Evolutionary conservation across 2,113 vertebrate species (phyloP).

Genomic region (Rhegmatorhina hoffmannsi): DNA sequence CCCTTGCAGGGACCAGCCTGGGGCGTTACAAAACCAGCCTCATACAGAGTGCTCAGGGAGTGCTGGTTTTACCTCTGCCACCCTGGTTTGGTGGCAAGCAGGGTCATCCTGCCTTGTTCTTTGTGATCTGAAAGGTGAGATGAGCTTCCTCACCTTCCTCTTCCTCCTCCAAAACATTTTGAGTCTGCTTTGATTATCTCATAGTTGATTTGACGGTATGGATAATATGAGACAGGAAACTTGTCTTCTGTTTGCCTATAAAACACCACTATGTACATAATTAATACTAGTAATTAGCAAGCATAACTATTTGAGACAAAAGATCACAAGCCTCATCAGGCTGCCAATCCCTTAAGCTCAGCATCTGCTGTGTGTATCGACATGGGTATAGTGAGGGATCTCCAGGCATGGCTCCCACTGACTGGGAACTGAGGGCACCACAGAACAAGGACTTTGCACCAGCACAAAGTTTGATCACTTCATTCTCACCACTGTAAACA

Average conservation of each 20-base stretch:
- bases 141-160: background rate
- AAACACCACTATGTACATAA: background rate
- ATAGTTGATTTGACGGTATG: accelerated
- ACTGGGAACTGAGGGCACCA: background rate
- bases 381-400: accelerated
- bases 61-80: background rate
- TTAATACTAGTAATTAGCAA: conserved; percentile 7
- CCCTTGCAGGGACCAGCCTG: background rate
- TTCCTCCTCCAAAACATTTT: background rate
- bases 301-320: background rate
- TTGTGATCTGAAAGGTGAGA: background rate
- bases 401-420: background rate
- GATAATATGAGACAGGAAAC: background rate
- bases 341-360: background rate
- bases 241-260: background rate
- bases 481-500: background rate
- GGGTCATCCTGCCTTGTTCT: background rate
- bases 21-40: accelerated
- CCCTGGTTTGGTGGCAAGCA: accelerated
- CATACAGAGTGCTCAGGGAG: background rate
- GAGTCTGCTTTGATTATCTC: background rate
- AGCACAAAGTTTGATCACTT: background rate
- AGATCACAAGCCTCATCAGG: background rate
- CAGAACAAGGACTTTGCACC: background rate
- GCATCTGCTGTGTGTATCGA: background rate